A percentile compares a stretch with the other conserved stretches of the same genome.
Conservation (phyloP, 2,888 invertebrate species). For the Seira ritae region DNA sequence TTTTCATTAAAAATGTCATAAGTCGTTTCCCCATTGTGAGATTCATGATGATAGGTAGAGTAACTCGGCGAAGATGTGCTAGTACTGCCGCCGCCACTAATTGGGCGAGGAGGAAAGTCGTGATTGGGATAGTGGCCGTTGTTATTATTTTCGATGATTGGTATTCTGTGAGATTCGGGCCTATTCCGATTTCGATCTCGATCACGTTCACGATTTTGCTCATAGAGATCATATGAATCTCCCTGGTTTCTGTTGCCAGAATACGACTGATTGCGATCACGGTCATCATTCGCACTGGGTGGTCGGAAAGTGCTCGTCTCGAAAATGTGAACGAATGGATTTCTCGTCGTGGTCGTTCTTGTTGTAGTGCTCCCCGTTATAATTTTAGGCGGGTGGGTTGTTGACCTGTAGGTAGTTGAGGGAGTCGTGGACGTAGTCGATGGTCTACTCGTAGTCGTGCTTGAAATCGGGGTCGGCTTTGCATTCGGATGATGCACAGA, state of each 20-base stretch:
- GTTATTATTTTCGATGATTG: conserved; percentile 33
- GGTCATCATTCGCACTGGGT: conserved; percentile 20
- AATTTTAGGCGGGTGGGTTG: background rate
- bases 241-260: background rate
- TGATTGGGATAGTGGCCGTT: conserved; percentile 17
- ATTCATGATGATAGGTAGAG: conserved; percentile 8
- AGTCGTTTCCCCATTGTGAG: background rate
- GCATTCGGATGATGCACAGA: background rate
- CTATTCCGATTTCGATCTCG: conserved; percentile 18
- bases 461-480: conserved; percentile 19
- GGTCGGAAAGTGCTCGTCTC: conserved; percentile 25
- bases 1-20: conserved; percentile 52
- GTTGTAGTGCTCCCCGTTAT: background rate
- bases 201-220: background rate
- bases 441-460: background rate
- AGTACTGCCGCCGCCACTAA: conserved; percentile 9
- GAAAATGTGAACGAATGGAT: conserved; percentile 30
- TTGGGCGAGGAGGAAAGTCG: conserved; percentile 38
- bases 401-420: conserved; percentile 17
- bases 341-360: conserved; percentile 33
- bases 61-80: conserved; percentile 28
- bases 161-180: conserved; percentile 52
- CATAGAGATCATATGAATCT: conserved; percentile 5
- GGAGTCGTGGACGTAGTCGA: conserved; percentile 22
- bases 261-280: background rate